Evolutionary conservation across 2,797 vertebrate genomes (phyloP).

Genomic region (Chaenodraco wilsoni): DNA sequence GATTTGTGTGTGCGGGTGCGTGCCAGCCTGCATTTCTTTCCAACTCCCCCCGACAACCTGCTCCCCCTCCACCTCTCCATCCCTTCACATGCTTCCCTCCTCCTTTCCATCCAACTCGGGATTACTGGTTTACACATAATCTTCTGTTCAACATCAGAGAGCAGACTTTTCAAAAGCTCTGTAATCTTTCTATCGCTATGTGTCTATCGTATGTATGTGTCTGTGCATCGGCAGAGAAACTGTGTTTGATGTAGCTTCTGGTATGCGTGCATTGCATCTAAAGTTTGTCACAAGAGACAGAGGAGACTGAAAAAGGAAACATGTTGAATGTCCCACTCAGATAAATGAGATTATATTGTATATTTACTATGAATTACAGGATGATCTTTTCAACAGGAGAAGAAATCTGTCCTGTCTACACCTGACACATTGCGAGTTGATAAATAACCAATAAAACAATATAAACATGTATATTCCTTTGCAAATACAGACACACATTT

Average conservation of each 20-base stretch:
- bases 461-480: slow-evolving; percentile 35
- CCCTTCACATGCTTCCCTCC: slow-evolving; percentile 47
- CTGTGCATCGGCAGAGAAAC: slow-evolving; percentile 50
- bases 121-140: slow-evolving; percentile 84
- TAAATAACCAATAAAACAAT: slow-evolving; percentile 35
- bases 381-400: slow-evolving; percentile 14
- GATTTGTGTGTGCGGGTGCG: slow-evolving; percentile 14
- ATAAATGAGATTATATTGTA: slow-evolving; percentile 7
- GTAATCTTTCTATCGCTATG: slow-evolving; percentile 77
- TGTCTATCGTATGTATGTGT: slow-evolving; percentile 54
- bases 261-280: slow-evolving; percentile 16
- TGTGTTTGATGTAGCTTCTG: slow-evolving; percentile 30
- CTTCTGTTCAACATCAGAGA: slow-evolving; percentile 81
- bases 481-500: slow-evolving; percentile 31
- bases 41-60: slow-evolving; percentile 47
- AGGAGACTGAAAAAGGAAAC: slow-evolving; percentile 11
- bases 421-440: slow-evolving; percentile 22
- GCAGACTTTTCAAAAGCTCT: slow-evolving; percentile 83
- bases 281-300: slow-evolving; percentile 19
- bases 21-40: slow-evolving; percentile 45
- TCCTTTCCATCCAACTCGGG: slow-evolving; percentile 75
- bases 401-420: slow-evolving; percentile 5
- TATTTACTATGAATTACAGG: slow-evolving; percentile 13
- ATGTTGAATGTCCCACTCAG: slow-evolving; percentile 8
- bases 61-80: slow-evolving; percentile 18